These are phyloP conservation scores for Gambusia holbrooki DNA, from an alignment of 2,113 vertebrate genomes.

Conservation along the genomic window DNA sequence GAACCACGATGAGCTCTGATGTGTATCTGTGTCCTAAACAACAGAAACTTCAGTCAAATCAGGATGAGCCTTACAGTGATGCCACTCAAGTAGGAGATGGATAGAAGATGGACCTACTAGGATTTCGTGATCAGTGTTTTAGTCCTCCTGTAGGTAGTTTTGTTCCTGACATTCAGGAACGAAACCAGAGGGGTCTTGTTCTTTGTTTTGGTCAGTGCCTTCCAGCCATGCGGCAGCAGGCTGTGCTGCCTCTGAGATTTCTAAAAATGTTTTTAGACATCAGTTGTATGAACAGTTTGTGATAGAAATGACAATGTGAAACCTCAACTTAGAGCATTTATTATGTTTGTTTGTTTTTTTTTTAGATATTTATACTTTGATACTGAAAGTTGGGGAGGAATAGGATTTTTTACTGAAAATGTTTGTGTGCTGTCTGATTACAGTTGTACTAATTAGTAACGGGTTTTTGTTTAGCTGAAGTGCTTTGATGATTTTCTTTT, in stretches of 20 bases:
- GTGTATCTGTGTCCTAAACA: slow-evolving; percentile 10
- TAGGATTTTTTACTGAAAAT: slow-evolving; percentile 7
- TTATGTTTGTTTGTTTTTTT: slow-evolving; percentile 5
- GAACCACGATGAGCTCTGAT: slow-evolving; percentile 94
- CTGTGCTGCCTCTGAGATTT: slow-evolving; percentile 53
- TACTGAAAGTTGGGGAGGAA: slow-evolving; percentile 21
- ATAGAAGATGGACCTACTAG: slow-evolving; percentile 24
- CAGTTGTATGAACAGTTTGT: slow-evolving; percentile 35
- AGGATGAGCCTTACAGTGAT: slow-evolving; percentile 21
- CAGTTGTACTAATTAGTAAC: slow-evolving; percentile 16
- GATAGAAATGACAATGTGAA: slow-evolving; percentile 63
- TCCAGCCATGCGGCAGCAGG: slow-evolving; percentile 21
- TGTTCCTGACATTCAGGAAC: slow-evolving; percentile 76
- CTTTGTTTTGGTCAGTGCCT: slow-evolving; percentile 54
- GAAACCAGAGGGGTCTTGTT: slow-evolving; percentile 33
- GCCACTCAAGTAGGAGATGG: slow-evolving; percentile 24
- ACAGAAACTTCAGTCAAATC: slow-evolving; percentile 26
- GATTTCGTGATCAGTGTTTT: slow-evolving; percentile 32
- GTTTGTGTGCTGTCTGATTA: slow-evolving; percentile 43
- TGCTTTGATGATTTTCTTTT: slow-evolving; percentile 41
- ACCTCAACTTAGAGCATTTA: slow-evolving; percentile 46
- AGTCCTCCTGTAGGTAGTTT: slow-evolving; percentile 19
- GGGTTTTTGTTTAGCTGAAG: slow-evolving; percentile 3
- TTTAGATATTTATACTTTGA: slow-evolving; percentile 75
- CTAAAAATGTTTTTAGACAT: slow-evolving; percentile 28